Evolutionary conservation across 2,888 invertebrate species (phyloP), one percentile per base, ranked within the genome.

Genomic region (Mesorhabditis spiculigera): DNA sequence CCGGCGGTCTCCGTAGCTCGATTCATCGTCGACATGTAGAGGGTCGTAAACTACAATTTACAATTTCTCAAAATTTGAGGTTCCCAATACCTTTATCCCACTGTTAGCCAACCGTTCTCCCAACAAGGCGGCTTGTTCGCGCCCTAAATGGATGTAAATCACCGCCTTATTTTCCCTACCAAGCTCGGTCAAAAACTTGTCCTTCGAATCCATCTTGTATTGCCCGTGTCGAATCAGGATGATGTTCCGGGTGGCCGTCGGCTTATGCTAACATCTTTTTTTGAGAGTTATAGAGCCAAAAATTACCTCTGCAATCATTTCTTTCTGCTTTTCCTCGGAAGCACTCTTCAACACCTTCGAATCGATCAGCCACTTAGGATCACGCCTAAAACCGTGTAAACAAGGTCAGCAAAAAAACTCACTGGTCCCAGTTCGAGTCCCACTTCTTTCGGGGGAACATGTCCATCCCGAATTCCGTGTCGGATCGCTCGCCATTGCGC

Each of bases 171-270:
- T 43, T 28, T 50, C 43, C 68, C 63, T 69, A 90, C 95, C 95
- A 70, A 94, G 88, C 65, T 91, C 90, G 0, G 96, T 95, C 10
- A 96, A 90, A 68, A 89, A 88, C 81, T 92, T 90, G 8, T 72
- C 73, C 6, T 8, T 10, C 4, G 72, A 66, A 8, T 90, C 88
- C 62, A 91, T 87, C 82, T 93, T 90, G 86, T 97, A 98, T 87
- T 97, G 96, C 0, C 97, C 98, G 87, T 98, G 97, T 62, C 97
- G 90, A 72, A 97, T 92, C 16, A 97, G 89, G 78, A 97, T 90
- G 68, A 97, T 87, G 86, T 96, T 93, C n/a, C 95, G 88, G 0
- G 90, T 89, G 0, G 91, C 91, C 5, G 78, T 83, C 8, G 83
- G 69, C 50, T 70, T 4, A 45, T 43, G 28, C 43, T 5, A 28